These are phyloP conservation scores for Clivina fossor DNA, from an alignment of 2,888 invertebrate species.

Conservation along the genomic window DNA sequence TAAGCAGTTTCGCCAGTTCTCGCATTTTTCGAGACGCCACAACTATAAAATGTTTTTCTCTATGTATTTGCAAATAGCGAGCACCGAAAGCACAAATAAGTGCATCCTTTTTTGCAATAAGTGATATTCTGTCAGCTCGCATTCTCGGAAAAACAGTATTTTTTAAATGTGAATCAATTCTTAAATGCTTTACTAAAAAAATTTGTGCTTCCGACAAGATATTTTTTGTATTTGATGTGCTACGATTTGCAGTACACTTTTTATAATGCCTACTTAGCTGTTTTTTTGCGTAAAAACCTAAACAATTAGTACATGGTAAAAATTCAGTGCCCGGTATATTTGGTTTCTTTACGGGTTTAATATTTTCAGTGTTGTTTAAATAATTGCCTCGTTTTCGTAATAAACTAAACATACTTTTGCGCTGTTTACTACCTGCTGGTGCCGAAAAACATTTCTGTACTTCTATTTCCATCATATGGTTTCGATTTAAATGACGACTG, in stretches of 20 bases:
- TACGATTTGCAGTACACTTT: constrained; percentile 7
- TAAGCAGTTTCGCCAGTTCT: constrained; percentile 34
- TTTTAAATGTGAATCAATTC: constrained; percentile 33
- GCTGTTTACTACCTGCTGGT: too few relatives aligned
- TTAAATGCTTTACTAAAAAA: constrained; percentile 22
- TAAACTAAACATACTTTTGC: too few relatives aligned
- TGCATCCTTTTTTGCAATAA: constrained; percentile 25
- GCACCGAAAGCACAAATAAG: constrained; percentile 37
- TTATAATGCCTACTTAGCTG: constrained; percentile 24
- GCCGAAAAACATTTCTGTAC: too few relatives aligned
- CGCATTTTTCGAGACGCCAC: constrained; percentile 37
- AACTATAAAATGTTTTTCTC: constrained; percentile 40
- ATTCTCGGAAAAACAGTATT: constrained; percentile 31
- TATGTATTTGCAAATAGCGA: constrained; percentile 37
- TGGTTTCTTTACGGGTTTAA: not conserved
- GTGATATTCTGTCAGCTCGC: constrained; percentile 30
- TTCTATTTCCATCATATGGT: too few relatives aligned
- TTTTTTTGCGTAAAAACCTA: constrained; percentile 6
- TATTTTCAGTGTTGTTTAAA: too few relatives aligned
- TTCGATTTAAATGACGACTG: too few relatives aligned
- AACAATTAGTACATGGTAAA: constrained; percentile 17
- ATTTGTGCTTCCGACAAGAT: constrained; percentile 33
- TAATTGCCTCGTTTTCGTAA: too few relatives aligned
- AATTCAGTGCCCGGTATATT: not conserved
- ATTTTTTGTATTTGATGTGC: constrained; percentile 26